Evolutionary conservation across 92 coral and sea anemone species (phyloP).

Genomic region (Paragorgia papillata): DNA sequence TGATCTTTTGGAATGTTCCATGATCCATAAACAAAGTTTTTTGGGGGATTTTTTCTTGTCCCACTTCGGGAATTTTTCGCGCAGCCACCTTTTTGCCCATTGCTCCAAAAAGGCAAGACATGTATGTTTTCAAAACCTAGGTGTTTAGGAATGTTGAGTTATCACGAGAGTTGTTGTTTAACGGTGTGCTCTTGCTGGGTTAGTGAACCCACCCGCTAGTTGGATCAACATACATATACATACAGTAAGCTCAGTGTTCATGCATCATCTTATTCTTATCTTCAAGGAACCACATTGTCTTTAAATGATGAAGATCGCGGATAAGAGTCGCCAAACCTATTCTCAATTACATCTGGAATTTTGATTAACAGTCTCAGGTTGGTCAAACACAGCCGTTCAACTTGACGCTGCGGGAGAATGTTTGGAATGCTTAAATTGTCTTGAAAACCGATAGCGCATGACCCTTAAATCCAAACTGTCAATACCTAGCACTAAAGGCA

Average conservation of each 20-base stretch:
- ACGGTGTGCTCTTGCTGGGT: too few species aligned
- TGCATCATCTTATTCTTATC: slow-evolving; percentile 22
- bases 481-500: slow-evolving; percentile 8
- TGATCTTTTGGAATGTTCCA: not conserved
- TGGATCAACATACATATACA: too few species aligned
- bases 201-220: too few species aligned
- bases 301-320: slow-evolving; percentile 10
- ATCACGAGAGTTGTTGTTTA: too few species aligned
- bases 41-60: too few species aligned
- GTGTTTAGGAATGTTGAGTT: too few species aligned
- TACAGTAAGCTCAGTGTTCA: not conserved
- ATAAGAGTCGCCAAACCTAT: slow-evolving; percentile 5
- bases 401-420: slow-evolving; percentile 12
- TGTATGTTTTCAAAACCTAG: too few species aligned
- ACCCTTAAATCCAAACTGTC: slow-evolving; percentile 18
- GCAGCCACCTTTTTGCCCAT: too few species aligned
- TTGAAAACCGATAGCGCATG: slow-evolving; percentile 33
- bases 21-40: not conserved
- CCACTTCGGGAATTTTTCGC: too few species aligned
- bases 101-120: too few species aligned
- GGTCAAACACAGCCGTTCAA: slow-evolving; percentile 22
- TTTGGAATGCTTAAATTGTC: slow-evolving; percentile 1
- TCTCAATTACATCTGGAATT: slow-evolving; percentile 36
- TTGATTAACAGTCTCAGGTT: slow-evolving; percentile 25
- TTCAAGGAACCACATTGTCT: not conserved